Base-by-base conservation (phyloP, 2,888 invertebrate species). In the Macaria liturata region DNA sequence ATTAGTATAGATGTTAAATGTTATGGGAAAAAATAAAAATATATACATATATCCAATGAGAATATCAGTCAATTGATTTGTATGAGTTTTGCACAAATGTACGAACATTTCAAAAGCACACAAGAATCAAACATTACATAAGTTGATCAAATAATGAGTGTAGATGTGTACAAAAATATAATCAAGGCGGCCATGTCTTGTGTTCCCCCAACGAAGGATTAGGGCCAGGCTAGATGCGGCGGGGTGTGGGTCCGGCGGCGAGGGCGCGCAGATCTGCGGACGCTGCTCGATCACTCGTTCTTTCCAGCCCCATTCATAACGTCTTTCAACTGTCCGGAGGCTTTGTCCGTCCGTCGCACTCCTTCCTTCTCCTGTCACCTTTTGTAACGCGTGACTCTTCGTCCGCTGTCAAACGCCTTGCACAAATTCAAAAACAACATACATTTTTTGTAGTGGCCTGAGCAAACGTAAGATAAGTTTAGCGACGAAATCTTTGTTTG, bases 351-450 rank as follows among this genome's bases (percentile, higher is more conserved):
- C 68, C 69, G 72, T 72, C 72, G 71, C 74, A 83, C 84, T 86
- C 86, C 84, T 86, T 83, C 83, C 78, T 72, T 75, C 77, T 75
- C 74, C 75, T 86, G 90, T 89, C 90, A 88, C 83, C 89, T 84
- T 79, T 90, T 89, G 88, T 89, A 74, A 73, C 74, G 71, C 68
- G 77, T 79, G 74, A 71, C 78, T 80, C 80, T 78, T 72, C 76
- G 82, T 84, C 89, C 85, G 84, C 85, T 88, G 91, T 91, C 91
- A 90, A 84, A 88, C 81, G 85, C 81, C 88, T 91, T 91, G 91
- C 91, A 91, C 91, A 91, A 91, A 91, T 88, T 89, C 86, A 85
- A 91, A 90, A 91, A 91, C 86, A 91, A 91, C 88, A 90, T 82
- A 83, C 70, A 72, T 86, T 89, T 90, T 91, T 91, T 84, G 72